These are phyloP conservation scores for Hexactinellida sp. DNA, from an alignment of 37 sponge, comb jelly and placozoan species.

Conservation along the genomic window DNA sequence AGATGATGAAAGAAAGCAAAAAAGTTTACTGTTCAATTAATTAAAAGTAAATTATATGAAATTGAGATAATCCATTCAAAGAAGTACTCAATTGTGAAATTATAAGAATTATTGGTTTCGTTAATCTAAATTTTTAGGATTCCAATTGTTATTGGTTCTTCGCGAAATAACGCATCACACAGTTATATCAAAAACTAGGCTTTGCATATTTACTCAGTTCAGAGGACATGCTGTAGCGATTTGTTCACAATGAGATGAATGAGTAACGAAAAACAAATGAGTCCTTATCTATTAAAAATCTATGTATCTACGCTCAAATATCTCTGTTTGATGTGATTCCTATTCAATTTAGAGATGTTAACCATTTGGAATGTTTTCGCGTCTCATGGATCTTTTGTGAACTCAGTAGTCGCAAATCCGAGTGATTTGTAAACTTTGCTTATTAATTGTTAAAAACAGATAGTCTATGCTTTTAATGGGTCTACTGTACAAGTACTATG, in stretches of 20 bases:
- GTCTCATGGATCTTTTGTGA: not conserved
- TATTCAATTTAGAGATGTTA: not conserved
- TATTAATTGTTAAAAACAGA: not conserved
- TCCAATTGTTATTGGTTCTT: conserved; percentile 15
- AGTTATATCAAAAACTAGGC: not conserved
- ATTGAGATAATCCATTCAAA: too few species aligned
- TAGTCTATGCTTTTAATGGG: not conserved
- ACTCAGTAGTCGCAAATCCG: not conserved
- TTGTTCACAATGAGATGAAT: not conserved
- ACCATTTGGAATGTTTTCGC: not conserved
- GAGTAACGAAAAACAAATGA: not conserved
- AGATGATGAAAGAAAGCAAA: too few species aligned
- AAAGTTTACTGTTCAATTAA: too few species aligned
- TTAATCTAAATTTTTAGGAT: conserved; percentile 7
- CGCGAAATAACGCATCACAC: not conserved
- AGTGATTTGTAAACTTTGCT: not conserved
- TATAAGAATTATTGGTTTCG: not conserved
- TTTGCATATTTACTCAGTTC: conserved; percentile 4
- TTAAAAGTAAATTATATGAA: too few species aligned
- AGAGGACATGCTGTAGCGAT: not conserved
- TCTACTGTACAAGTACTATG: not conserved
- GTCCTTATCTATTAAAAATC: not conserved
- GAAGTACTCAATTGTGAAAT: too few species aligned
- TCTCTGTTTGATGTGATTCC: not conserved
- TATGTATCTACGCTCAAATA: not conserved